phyloP scores from a whole-genome alignment of 2,888 invertebrate species.

The Clitarchus hookeri region DNA sequence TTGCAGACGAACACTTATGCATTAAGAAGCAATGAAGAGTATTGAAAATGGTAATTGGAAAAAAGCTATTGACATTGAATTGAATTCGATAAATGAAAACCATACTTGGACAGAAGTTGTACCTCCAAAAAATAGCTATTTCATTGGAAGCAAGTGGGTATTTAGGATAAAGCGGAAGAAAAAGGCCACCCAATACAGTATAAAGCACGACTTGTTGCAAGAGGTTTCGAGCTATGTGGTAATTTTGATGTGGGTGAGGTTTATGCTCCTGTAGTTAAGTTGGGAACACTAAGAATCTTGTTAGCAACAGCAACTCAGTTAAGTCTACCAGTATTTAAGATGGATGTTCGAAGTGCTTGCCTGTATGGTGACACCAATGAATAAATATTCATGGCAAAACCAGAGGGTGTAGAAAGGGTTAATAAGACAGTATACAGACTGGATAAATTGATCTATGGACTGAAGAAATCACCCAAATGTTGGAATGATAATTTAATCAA shows the following conservation, averaged over 20 bases:
- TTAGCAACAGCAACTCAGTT: neutral
- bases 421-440: neutral
- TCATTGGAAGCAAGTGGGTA: no score
- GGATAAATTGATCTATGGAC: neutral
- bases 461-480: neutral
- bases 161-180: neutral
- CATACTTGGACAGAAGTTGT: no score
- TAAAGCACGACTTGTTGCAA: neutral
- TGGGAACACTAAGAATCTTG: neutral
- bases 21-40: no score
- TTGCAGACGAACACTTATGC: no score
- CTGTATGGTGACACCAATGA: neutral
- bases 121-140: no score
- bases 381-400: neutral
- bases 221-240: no score
- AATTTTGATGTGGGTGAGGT: neutral
- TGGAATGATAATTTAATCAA: neutral
- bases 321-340: neutral
- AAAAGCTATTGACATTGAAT: no score
- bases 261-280: neutral
- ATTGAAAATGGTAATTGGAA: no score
- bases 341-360: neutral
- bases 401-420: neutral
- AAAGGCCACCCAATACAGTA: no score
- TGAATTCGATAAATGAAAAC: no score